These are phyloP conservation scores for Esox masquinongy DNA, from an alignment of 2,797 vertebrate genomes.

Conservation along the genomic window DNA sequence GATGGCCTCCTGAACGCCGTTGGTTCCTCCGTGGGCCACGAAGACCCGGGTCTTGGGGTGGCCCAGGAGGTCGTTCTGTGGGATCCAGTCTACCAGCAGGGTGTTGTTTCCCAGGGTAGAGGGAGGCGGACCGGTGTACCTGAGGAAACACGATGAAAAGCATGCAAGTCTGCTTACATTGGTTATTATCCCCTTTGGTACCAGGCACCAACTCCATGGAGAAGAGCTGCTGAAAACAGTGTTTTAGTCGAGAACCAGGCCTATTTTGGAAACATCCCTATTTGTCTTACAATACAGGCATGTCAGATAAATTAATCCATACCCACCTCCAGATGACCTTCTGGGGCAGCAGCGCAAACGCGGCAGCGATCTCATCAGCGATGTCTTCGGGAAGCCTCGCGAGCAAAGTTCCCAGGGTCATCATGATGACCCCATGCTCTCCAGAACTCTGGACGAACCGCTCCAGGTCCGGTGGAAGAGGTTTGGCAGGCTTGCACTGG, in stretches of 20 bases:
- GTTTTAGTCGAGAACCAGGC: background rate
- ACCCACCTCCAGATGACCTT: constrained; percentile 50
- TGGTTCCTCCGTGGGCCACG: constrained; percentile 54
- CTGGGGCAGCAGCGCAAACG: constrained; percentile 50
- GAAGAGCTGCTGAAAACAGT: background rate
- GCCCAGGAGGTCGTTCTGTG: constrained; percentile 57
- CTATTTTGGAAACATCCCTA: background rate
- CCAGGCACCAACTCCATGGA: background rate
- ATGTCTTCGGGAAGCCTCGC: constrained; percentile 33
- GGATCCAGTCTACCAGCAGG: constrained; percentile 51
- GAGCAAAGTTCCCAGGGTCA: constrained; percentile 52
- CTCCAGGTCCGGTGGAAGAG: constrained; percentile 50
- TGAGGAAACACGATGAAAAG: background rate
- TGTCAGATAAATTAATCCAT: background rate
- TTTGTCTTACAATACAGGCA: no score
- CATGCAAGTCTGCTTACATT: background rate
- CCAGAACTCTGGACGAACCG: constrained; percentile 51
- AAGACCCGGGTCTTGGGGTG: constrained; percentile 52
- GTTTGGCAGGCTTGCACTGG: constrained; percentile 55
- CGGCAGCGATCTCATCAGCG: constrained; percentile 49
- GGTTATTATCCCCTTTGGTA: background rate
- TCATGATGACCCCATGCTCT: constrained; percentile 60
- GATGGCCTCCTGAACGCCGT: constrained; percentile 51
- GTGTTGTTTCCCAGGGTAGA: constrained; percentile 54
- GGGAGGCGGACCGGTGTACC: constrained; percentile 39